phyloP scores from a whole-genome alignment of 2,797 vertebrate genomes.

The Sphenopsis melanotis region DNA sequence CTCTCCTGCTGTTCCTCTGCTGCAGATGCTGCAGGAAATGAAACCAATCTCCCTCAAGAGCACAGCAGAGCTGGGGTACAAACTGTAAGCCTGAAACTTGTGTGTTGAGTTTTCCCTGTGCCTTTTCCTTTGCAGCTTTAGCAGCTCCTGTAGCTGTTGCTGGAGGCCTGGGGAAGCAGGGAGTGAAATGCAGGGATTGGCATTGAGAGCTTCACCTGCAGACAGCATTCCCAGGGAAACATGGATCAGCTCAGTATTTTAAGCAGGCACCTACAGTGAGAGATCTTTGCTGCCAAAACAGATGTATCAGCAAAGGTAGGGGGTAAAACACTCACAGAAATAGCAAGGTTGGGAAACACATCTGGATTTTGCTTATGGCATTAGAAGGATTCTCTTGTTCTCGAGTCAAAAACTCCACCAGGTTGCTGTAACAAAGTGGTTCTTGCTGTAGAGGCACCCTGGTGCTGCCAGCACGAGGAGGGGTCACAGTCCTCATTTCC shows the following conservation, averaged over 20 bases:
- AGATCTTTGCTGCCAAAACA: background rate
- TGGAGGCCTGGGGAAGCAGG: background rate
- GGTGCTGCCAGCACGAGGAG: rapidly evolving
- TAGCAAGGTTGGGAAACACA: rapidly evolving
- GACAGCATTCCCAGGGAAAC: background rate
- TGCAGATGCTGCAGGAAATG: background rate
- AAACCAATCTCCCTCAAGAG: rapidly evolving
- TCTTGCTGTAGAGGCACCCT: background rate
- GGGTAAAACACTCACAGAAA: background rate
- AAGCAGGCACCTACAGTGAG: background rate
- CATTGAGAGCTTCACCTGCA: background rate
- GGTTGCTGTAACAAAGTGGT: background rate
- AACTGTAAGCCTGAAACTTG: background rate
- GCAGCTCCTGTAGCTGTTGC: background rate
- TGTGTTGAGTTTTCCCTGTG: background rate
- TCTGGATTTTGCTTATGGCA: background rate
- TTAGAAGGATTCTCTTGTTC: background rate
- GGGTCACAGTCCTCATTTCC: background rate
- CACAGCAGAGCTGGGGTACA: background rate
- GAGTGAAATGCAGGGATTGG: background rate
- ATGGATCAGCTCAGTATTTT: background rate
- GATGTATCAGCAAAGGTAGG: background rate
- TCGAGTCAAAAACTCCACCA: background rate
- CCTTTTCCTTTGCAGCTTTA: background rate
- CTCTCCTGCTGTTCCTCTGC: background rate